Conservation (phyloP, 2,797 vertebrate species). For the Acomys russatus region DNA sequence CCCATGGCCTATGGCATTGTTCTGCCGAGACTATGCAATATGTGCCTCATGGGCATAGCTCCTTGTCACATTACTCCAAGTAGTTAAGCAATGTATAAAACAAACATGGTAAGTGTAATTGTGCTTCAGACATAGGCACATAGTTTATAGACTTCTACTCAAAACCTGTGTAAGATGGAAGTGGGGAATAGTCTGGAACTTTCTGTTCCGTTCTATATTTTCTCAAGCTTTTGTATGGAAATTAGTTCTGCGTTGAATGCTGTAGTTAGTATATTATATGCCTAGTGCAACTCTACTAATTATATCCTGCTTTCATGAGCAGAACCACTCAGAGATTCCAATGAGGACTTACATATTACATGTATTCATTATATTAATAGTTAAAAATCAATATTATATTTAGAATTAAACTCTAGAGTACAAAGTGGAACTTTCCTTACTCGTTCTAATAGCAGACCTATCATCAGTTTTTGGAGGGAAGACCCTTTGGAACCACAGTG, state of each 20-base stretch:
- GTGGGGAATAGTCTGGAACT: not conserved
- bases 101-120: constrained; percentile 32
- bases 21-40: constrained; percentile 71
- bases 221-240: constrained; percentile 10
- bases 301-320: constrained; percentile 39
- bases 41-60: accelerated
- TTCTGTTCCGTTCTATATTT: constrained; percentile 7
- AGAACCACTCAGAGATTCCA: constrained; percentile 49
- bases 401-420: constrained; percentile 38
- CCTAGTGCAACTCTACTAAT: not conserved
- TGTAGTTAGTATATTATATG: not conserved
- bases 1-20: constrained; percentile 58
- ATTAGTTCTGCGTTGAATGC: not conserved
- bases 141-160: constrained; percentile 74
- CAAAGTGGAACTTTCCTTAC: constrained; percentile 47
- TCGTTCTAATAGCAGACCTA: constrained; percentile 1
- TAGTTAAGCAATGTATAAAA: not conserved
- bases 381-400: not conserved
- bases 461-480: constrained; percentile 23
- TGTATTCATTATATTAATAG: not conserved
- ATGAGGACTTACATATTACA: not conserved
- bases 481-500: not conserved
- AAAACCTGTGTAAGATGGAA: not conserved
- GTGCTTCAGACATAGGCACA: constrained; percentile 77
- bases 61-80: not conserved